These are phyloP conservation scores for Tupaia tana DNA, from an alignment of 2,113 vertebrate species.

Conservation along the genomic window DNA sequence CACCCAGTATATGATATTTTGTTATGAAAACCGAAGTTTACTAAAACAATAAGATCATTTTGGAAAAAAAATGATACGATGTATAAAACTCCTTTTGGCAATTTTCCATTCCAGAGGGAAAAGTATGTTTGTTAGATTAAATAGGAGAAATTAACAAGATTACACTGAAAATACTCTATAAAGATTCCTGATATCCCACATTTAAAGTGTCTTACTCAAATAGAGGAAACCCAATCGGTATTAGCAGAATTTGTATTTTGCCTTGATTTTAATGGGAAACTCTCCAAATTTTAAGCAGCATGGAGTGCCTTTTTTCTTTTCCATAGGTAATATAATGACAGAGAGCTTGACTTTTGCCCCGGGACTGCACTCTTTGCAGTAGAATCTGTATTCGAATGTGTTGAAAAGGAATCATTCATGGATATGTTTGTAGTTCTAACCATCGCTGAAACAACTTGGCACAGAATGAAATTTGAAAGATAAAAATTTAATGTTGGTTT, in stretches of 20 bases:
- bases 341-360: background rate
- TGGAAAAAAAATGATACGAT: background rate
- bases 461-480: constrained; percentile 8
- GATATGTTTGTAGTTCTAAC: background rate
- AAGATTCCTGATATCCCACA: background rate
- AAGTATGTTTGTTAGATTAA: background rate
- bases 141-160: background rate
- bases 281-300: background rate
- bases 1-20: background rate
- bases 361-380: background rate
- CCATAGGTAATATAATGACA: background rate
- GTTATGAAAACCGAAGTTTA: background rate
- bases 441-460: background rate
- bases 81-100: background rate
- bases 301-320: background rate
- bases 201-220: background rate
- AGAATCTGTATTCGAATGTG: background rate
- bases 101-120: background rate
- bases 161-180: background rate
- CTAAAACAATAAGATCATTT: background rate
- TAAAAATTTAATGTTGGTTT: background rate
- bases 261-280: background rate
- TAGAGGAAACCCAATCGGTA: background rate
- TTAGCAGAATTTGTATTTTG: background rate
- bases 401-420: background rate